Conservation (phyloP, 2,113 vertebrate genomes). For the Diphyllodes magnificus region DNA sequence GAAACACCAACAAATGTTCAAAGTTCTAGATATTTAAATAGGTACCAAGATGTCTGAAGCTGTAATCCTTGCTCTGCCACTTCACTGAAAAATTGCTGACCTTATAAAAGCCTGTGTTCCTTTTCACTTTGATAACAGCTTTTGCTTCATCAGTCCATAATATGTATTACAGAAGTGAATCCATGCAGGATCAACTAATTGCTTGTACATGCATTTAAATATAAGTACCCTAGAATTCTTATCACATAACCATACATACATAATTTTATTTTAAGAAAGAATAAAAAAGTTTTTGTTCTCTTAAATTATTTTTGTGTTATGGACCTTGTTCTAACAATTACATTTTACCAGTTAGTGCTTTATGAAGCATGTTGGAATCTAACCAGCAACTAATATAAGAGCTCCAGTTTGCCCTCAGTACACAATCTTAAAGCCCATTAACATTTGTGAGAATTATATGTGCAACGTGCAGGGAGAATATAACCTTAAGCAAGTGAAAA, state of each 20-base stretch:
- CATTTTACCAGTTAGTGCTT: slow-evolving; percentile 46
- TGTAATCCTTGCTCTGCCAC: slow-evolving; percentile 41
- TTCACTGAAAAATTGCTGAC: slow-evolving; percentile 46
- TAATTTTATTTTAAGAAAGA: slow-evolving; percentile 21
- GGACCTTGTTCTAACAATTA: slow-evolving; percentile 25
- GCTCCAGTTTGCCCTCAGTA: slow-evolving; percentile 23
- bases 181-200: slow-evolving; percentile 42
- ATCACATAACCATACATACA: background rate
- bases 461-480: background rate
- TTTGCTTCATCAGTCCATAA: slow-evolving; percentile 35
- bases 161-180: background rate
- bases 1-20: slow-evolving; percentile 55
- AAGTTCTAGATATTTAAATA: slow-evolving; percentile 49
- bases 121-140: slow-evolving; percentile 41
- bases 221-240: slow-evolving; percentile 4
- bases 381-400: slow-evolving; percentile 32
- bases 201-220: slow-evolving; percentile 5
- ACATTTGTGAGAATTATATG: slow-evolving; percentile 30
- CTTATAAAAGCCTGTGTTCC: slow-evolving; percentile 23
- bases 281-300: slow-evolving; percentile 7
- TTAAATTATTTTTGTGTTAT: slow-evolving; percentile 26
- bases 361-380: slow-evolving; percentile 41
- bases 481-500: slow-evolving; percentile 32
- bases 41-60: slow-evolving; percentile 41
- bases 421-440: slow-evolving; percentile 46